Evolutionary conservation across 1,140 invertebrate species (phyloP).

Genomic region (Drosophila oshimai): DNA sequence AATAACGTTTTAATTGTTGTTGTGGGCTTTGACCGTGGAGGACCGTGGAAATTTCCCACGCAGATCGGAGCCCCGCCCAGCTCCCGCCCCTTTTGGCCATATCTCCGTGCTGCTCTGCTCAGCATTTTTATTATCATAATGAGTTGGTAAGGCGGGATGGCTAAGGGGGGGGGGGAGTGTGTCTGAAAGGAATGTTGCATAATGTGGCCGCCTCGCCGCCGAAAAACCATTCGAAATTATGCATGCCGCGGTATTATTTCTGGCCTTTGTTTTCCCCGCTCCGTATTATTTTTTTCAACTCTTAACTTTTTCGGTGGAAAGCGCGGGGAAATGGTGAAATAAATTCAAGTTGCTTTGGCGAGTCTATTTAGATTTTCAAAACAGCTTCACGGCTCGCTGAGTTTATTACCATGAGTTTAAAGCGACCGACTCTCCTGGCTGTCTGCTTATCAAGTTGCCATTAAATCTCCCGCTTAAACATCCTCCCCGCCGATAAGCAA

Average conservation of each 20-base stretch:
- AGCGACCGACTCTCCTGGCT: slow-evolving; percentile 36
- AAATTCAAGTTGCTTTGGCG: slow-evolving; percentile 65
- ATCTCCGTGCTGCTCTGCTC: slow-evolving; percentile 12
- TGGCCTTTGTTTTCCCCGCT: slow-evolving; percentile 51
- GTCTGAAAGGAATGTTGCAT: slow-evolving; percentile 71
- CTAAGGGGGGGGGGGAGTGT: slow-evolving; percentile 16
- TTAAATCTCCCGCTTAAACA: slow-evolving; percentile 59
- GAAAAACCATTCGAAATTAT: slow-evolving; percentile 72
- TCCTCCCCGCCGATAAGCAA: slow-evolving; percentile 60
- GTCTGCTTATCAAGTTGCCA: slow-evolving; percentile 71
- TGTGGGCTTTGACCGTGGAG: slow-evolving; percentile 68
- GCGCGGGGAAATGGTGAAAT: slow-evolving; percentile 15
- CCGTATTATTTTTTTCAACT: slow-evolving; percentile 16
- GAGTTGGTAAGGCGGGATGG: slow-evolving; percentile 57
- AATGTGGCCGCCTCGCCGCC: slow-evolving; percentile 52
- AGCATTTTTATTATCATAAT: slow-evolving; percentile 78
- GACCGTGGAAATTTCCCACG: slow-evolving; percentile 46
- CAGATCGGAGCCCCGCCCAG: slow-evolving; percentile 11
- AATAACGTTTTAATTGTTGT: slow-evolving; percentile 80
- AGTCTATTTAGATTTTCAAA: slow-evolving; percentile 76
- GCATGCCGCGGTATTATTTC: slow-evolving; percentile 70
- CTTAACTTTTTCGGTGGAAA: background rate
- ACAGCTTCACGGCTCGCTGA: slow-evolving; percentile 62
- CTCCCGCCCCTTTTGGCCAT: background rate
- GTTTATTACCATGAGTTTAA: slow-evolving; percentile 75